Conservation (phyloP, 2,113 vertebrate species). For the Haplochromis burtoni region DNA sequence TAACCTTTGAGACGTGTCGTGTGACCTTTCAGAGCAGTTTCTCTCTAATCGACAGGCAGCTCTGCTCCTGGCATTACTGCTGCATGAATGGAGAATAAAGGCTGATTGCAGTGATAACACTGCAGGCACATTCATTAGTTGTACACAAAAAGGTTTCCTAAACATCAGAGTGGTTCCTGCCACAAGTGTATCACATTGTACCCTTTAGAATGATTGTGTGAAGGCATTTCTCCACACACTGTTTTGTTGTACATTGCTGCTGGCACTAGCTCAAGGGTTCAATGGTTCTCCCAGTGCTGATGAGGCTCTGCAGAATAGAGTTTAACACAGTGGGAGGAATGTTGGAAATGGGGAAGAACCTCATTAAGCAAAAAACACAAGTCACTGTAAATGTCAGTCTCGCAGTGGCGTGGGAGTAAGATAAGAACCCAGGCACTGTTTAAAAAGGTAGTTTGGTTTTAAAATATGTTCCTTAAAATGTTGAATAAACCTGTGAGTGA, state of each 20-base stretch:
- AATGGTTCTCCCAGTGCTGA: not conserved
- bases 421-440: not conserved
- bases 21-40: not conserved
- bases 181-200: not conserved
- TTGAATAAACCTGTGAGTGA: not conserved
- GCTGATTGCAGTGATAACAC: not conserved
- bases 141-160: not conserved
- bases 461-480: not conserved
- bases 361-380: not conserved
- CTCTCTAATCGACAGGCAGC: not conserved
- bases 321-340: not conserved
- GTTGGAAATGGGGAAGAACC: not conserved
- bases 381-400: not conserved
- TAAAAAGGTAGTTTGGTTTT: not conserved
- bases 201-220: not conserved
- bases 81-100: not conserved
- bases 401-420: not conserved
- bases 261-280: not conserved
- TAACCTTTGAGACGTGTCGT: not conserved
- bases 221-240: not conserved
- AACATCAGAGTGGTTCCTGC: not conserved
- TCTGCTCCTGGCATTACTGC: not conserved
- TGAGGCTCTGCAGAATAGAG: not conserved
- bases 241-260: not conserved
- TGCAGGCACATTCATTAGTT: not conserved